Evolutionary conservation across 2,113 vertebrate species (phyloP), one percentile per base, ranked within the genome.

Genomic region (Pteruthius melanotis): DNA sequence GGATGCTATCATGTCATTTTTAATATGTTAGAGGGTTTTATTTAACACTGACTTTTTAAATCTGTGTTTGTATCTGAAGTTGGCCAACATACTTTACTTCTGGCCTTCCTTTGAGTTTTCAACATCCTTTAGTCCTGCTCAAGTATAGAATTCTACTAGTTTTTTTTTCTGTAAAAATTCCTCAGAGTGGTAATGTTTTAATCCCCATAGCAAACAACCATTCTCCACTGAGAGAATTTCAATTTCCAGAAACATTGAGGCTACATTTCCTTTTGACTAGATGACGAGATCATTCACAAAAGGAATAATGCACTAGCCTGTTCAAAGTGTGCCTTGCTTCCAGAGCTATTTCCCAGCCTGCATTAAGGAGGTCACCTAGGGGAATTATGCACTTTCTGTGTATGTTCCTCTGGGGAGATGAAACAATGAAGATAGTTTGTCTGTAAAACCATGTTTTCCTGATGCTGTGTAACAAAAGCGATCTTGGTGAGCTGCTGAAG

Each of bases 251-350:
- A 93, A 70, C 31, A 66, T 0, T 63, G 54, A 90, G 42, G 33
- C 39, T 83, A 80, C 76, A 35, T 83, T 88, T 94, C 45, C 92
- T 90, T 94, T 63, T 10, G 6, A 28, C 35, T 80, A 53, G 20
- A 31, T 80, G 75, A 69, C 93, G 94, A 94, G 66, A 83, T 93
- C 79, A 96, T 77, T 60, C 68, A 42, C 69, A 69, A 80, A 74
- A 94, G 39, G 64, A 88, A 33, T 77, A 88, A 86, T 47, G 35
- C 44, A 86, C 65, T 74, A 83, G 11, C 23, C 53, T 72, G n/a
- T 61, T 89, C 50, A 27, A 76, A 91, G 40, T 1, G 7, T 76
- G 28, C 45, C 37, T 83, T 60, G 5, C 69, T 86, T 80, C 70
- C 83, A 88, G 71, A 83, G 37, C 49, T 72, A 3, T 39, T 72